Evolutionary conservation across 2,113 vertebrate species (phyloP).

Genomic region (Promerops cafer): DNA sequence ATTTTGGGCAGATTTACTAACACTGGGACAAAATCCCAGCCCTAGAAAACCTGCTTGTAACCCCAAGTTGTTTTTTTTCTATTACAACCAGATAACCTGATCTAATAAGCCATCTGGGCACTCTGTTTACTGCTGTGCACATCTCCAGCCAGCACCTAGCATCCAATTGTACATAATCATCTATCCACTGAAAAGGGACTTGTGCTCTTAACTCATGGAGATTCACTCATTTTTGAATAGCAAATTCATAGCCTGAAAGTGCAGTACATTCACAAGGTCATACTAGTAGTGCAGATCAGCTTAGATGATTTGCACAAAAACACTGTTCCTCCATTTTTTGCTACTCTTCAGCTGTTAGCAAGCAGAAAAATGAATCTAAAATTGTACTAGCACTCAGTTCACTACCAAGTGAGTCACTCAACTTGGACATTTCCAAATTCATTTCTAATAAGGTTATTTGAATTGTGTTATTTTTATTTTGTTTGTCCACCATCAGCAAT

Average conservation of each 20-base stretch:
- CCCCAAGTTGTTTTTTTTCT: background rate
- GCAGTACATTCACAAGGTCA: background rate
- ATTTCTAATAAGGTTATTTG: background rate
- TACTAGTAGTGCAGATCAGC: background rate
- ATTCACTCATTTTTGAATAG: background rate
- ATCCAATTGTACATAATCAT: background rate
- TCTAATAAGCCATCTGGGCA: background rate
- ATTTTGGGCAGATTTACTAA: background rate
- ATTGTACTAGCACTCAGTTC: background rate
- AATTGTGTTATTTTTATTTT: background rate
- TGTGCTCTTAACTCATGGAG: background rate
- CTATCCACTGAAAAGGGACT: background rate
- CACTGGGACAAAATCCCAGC: background rate
- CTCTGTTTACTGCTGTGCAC: background rate
- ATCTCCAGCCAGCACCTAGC: background rate
- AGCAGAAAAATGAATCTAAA: background rate
- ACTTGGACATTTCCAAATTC: background rate
- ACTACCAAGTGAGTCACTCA: background rate
- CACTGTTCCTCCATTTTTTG: background rate
- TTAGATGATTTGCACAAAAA: background rate
- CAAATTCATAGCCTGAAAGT: background rate
- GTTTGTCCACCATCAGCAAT: background rate
- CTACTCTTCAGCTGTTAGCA: background rate
- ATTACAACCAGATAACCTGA: background rate
- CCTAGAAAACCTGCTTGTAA: background rate